phyloP scores from a whole-genome alignment of 2,113 vertebrate species.

The Trematomus loennbergii region DNA sequence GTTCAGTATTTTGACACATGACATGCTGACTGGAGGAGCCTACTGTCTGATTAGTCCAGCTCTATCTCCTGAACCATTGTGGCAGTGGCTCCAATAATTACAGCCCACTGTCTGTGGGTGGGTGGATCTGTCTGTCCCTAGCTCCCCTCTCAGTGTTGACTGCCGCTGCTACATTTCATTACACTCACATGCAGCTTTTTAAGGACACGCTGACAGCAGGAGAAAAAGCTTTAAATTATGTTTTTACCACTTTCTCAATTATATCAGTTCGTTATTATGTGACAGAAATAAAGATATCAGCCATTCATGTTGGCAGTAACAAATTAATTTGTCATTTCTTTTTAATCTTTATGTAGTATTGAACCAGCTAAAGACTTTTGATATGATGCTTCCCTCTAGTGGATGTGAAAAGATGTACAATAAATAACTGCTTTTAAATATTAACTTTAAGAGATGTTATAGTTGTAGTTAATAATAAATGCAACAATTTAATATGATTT shows the following conservation, averaged over 20 bases:
- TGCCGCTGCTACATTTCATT: conserved; percentile 27
- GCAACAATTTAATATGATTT: no score
- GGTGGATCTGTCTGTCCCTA: conserved; percentile 50
- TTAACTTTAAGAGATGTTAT: not conserved
- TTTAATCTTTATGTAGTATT: not conserved
- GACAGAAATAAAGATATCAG: not conserved
- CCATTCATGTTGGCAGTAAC: not conserved
- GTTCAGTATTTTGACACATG: not conserved
- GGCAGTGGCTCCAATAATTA: conserved; percentile 46
- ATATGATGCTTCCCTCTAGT: conserved; percentile 68
- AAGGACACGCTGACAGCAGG: not conserved
- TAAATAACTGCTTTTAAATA: not conserved
- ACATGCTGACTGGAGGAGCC: no score
- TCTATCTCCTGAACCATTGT: no score
- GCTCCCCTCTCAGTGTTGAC: conserved; percentile 15
- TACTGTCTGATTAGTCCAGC: no score
- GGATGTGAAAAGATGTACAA: conserved; percentile 4
- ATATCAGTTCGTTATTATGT: not conserved
- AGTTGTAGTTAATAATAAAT: not conserved
- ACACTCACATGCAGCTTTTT: conserved; percentile 17
- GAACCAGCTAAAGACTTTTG: not conserved
- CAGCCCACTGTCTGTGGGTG: conserved; percentile 65
- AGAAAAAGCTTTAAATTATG: not conserved
- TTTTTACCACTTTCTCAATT: conserved; percentile 3
- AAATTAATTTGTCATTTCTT: not conserved